Percentiles rank a stretch among this genome's conserved stretches.
Evolutionary conservation across 2,797 vertebrate genomes (phyloP).

Genomic region (Centropyge bicolor): DNA sequence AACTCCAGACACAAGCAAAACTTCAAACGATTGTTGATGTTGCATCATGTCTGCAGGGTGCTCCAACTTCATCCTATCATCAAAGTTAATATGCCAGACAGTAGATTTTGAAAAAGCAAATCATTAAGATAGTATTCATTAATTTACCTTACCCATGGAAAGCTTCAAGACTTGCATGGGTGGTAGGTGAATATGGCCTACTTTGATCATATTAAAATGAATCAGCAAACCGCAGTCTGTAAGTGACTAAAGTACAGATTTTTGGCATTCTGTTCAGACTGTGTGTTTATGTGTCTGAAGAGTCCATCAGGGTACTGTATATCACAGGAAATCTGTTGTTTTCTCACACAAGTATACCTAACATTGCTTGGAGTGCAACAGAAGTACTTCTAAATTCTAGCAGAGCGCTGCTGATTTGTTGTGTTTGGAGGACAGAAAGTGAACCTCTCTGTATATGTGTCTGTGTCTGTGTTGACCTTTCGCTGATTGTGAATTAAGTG

Average conservation of each 20-base stretch:
- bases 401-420: slow-evolving; percentile 33
- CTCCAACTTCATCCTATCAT: background rate
- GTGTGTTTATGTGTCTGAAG: background rate
- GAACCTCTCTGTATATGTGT: slow-evolving; percentile 46
- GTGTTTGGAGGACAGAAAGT: slow-evolving; percentile 47
- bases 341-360: slow-evolving; percentile 6
- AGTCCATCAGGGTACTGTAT: background rate
- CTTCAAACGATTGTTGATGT: background rate
- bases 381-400: slow-evolving; percentile 27
- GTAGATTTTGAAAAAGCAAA: background rate
- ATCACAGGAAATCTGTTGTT: slow-evolving; percentile 12
- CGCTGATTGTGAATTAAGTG: slow-evolving; percentile 78
- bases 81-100: background rate
- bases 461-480: slow-evolving; percentile 75
- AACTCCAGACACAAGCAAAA: background rate
- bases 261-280: background rate
- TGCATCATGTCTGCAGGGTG: background rate
- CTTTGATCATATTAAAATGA: slow-evolving; percentile 12
- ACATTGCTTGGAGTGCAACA: slow-evolving; percentile 22
- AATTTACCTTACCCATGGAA: background rate
- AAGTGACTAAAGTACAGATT: background rate
- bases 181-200: background rate
- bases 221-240: background rate
- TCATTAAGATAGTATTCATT: background rate
- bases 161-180: background rate